These are phyloP conservation scores for Deilephila elpenor DNA, from an alignment of 2,888 invertebrate species.

Conservation along the genomic window DNA sequence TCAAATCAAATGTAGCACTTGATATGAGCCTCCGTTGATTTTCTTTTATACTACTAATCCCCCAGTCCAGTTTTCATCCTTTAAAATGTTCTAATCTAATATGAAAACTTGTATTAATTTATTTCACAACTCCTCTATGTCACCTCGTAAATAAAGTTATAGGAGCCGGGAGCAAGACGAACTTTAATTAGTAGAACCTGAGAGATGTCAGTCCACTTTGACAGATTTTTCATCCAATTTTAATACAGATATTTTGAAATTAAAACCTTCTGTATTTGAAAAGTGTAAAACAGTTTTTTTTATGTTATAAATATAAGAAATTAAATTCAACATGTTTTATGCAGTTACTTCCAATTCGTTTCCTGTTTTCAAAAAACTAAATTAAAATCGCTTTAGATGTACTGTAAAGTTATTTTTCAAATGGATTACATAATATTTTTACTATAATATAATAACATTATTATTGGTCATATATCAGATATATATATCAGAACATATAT, in stretches of 20 bases:
- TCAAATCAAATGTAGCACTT: too few species aligned
- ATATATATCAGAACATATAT: too few species aligned
- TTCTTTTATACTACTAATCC: background rate
- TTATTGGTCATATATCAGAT: too few species aligned
- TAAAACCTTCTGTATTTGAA: background rate
- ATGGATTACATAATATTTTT: too few species aligned
- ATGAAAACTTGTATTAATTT: conserved; percentile 19
- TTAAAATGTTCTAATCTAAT: conserved; percentile 8
- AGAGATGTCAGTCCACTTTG: conserved; percentile 17
- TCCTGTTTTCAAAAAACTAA: too few species aligned
- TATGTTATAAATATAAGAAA: background rate
- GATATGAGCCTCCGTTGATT: too few species aligned
- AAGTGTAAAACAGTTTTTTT: background rate
- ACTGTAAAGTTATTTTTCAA: too few species aligned
- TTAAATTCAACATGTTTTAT: background rate
- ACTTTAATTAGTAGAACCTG: conserved; percentile 35
- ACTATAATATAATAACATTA: too few species aligned
- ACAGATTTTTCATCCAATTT: conserved; percentile 23
- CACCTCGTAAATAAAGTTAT: conserved; percentile 28
- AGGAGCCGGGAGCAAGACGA: conserved; percentile 30
- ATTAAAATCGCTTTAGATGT: too few species aligned
- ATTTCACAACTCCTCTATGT: conserved; percentile 16
- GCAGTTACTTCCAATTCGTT: too few species aligned
- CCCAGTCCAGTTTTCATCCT: background rate
- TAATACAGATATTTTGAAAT: background rate